Conservation (phyloP, 2,113 vertebrate species). For the Cepphus grylle region DNA sequence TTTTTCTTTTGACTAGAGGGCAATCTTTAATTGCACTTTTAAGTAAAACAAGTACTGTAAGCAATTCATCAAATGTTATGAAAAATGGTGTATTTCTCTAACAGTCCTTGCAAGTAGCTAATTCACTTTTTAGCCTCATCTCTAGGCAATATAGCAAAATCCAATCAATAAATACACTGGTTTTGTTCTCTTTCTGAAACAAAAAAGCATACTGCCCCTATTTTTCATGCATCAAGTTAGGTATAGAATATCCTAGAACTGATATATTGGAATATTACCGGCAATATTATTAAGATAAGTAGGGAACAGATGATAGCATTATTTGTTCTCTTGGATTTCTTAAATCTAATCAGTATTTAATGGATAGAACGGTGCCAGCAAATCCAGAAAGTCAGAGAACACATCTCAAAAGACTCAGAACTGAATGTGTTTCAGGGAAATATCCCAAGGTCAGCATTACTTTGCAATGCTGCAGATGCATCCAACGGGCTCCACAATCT, state of each 20-base stretch:
- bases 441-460: conserved; percentile 2
- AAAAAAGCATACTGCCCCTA: background rate
- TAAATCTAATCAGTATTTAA: conserved; percentile 57
- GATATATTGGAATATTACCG: conserved; percentile 21
- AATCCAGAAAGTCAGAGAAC: conserved; percentile 21
- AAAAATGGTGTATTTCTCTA: conserved; percentile 51
- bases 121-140: conserved; percentile 27
- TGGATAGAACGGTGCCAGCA: background rate
- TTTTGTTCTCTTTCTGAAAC: conserved; percentile 17
- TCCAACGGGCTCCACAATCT: background rate
- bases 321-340: conserved; percentile 38
- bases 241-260: background rate
- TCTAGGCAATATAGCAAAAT: conserved; percentile 27
- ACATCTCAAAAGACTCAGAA: background rate
- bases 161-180: conserved; percentile 1
- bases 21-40: conserved; percentile 65
- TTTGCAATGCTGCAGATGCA: background rate
- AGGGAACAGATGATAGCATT: conserved; percentile 21
- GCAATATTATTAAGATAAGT: conserved; percentile 39
- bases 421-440: background rate
- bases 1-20: conserved; percentile 61
- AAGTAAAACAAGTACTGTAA: conserved; percentile 58
- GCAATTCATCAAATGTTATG: conserved; percentile 54
- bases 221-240: background rate
- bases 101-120: conserved; percentile 34